Evolutionary conservation across 2,113 vertebrate genomes (phyloP).

Genomic region (Seriola rivoliana): DNA sequence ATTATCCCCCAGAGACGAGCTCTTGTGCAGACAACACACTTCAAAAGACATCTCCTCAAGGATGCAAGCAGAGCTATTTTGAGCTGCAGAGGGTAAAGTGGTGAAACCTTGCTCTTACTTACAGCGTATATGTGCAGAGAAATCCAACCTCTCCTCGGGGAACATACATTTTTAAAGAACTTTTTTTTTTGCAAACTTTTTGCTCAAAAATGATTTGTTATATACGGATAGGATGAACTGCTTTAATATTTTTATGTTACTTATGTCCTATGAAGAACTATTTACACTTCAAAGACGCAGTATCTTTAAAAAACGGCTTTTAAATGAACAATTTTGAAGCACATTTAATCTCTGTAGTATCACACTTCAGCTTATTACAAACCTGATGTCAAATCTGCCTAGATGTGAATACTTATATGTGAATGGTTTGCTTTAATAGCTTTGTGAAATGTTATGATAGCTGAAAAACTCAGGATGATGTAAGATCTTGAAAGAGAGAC

Average conservation of each 20-base stretch:
- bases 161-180: constrained; percentile 46
- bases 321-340: constrained; percentile 15
- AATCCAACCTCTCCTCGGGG: constrained; percentile 7
- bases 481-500: background rate
- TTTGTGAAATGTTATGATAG: background rate
- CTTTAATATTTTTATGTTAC: constrained; percentile 15
- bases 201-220: constrained; percentile 6
- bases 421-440: background rate
- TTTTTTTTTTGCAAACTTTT: background rate
- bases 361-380: background rate
- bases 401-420: background rate
- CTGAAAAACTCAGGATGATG: constrained; percentile 17
- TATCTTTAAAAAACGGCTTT: background rate
- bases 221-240: constrained; percentile 2
- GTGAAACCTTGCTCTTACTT: constrained; percentile 27
- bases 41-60: constrained; percentile 58
- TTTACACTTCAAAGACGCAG: background rate
- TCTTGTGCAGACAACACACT: constrained; percentile 38
- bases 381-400: background rate
- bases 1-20: constrained; percentile 34
- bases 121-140: constrained; percentile 4
- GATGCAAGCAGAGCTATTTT: constrained; percentile 56
- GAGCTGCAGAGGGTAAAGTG: constrained; percentile 13
- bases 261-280: background rate
- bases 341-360: constrained; percentile 13